phyloP scores from a whole-genome alignment of 53 echinoderm and acorn worm species.

The Apostichopus leukothele region DNA sequence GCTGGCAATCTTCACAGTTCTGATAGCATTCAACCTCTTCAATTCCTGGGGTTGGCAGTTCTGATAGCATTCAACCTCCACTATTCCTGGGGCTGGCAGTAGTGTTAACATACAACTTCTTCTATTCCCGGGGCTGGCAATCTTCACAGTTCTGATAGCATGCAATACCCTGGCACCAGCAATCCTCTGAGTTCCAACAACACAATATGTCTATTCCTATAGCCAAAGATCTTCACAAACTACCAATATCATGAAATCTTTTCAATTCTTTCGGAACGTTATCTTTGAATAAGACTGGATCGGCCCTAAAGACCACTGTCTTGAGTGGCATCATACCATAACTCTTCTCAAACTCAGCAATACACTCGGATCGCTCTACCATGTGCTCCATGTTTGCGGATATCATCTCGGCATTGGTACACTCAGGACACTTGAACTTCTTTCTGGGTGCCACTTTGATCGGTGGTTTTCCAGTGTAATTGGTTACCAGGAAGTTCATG shows the following conservation, averaged over 20 bases:
- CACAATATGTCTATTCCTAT: too few species aligned
- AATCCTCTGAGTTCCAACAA: too few species aligned
- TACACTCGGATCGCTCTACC: constrained; percentile 96
- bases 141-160: too few species aligned
- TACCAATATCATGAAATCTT: constrained; percentile 85
- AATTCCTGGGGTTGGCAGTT: too few species aligned
- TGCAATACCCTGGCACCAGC: too few species aligned
- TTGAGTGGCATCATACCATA: constrained; percentile 96
- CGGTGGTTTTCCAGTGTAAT: constrained; percentile 92
- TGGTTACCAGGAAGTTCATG: constrained; percentile 92
- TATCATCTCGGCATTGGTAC: constrained; percentile 79
- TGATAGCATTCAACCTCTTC: too few species aligned
- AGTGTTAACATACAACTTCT: too few species aligned
- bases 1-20: too few species aligned
- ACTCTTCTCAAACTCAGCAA: constrained; percentile 73
- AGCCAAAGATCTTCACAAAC: constrained; percentile 46
- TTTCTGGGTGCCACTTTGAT: constrained; percentile 94
- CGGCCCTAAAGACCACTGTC: constrained; percentile 88
- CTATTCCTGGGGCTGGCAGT: too few species aligned
- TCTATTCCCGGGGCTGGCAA: too few species aligned
- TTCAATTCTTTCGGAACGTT: constrained; percentile 84
- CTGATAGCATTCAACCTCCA: too few species aligned
- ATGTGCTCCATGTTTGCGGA: constrained; percentile 96
- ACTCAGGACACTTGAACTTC: constrained; percentile 98
- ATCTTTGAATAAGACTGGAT: constrained; percentile 92